Percentiles rank a stretch among this genome's conserved stretches.
Evolutionary conservation across 2,888 invertebrate genomes (phyloP).

Genomic region (Pammene aurita): DNA sequence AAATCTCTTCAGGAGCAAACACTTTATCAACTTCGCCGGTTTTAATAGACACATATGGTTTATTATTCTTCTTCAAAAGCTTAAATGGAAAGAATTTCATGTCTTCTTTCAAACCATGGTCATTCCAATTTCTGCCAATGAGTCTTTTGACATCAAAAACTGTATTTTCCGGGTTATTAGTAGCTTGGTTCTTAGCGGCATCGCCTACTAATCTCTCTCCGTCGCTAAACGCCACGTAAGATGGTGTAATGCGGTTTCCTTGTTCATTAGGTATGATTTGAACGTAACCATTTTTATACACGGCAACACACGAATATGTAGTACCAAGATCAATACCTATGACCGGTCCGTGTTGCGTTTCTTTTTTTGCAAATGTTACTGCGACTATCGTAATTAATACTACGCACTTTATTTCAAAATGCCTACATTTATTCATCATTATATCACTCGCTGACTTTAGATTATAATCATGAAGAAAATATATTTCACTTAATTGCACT

Average conservation of each 20-base stretch:
- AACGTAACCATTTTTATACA: constrained; percentile 98
- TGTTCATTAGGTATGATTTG: constrained; percentile 99
- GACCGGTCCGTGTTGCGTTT: constrained; percentile 12
- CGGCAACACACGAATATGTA: constrained; percentile 87
- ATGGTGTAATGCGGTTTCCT: constrained; percentile 98
- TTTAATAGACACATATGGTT: constrained; percentile 95
- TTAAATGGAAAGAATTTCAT: constrained; percentile 99
- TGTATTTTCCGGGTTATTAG: constrained; percentile 99
- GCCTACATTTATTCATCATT: background rate
- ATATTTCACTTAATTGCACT: background rate
- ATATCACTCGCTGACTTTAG: background rate
- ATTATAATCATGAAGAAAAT: background rate
- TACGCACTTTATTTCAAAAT: background rate
- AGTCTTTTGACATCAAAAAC: constrained; percentile 99
- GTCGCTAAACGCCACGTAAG: constrained; percentile 97
- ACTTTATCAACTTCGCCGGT: constrained; percentile 93
- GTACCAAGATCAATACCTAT: constrained; percentile 31
- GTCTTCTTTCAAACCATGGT: constrained; percentile 95
- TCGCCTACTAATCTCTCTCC: constrained; percentile 99
- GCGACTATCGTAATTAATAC: background rate
- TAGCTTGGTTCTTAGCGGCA: constrained; percentile 99
- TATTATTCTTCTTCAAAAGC: constrained; percentile 95
- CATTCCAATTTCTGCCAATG: constrained; percentile 97
- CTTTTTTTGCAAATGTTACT: background rate
- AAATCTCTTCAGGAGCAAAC: constrained; percentile 99